Evolutionary conservation across 2,888 invertebrate genomes (phyloP), one percentile per base, ranked within the genome.

Genomic region (Ptychoptera albimana): DNA sequence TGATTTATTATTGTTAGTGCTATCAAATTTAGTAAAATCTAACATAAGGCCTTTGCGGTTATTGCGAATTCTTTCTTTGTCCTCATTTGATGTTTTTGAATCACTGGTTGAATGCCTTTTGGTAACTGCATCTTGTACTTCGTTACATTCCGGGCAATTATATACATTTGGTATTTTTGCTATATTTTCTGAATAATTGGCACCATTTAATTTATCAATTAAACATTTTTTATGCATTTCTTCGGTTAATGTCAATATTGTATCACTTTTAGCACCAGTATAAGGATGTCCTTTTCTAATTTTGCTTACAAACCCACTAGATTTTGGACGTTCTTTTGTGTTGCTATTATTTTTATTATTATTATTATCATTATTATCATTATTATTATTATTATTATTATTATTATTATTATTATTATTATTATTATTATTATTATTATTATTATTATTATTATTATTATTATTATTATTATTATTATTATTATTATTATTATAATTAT

Each of bases 1-100:
- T n/a, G n/a, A n/a, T n/a, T n/a, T 32, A 1, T 47, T 49, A 40
- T 51, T 53, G 14, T 53, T 55, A 13, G 46, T 44, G 15, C 52
- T 55, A 15, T 56, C 58, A 58, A 73, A 61, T 56, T 70, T 71
- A 51, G 71, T 71, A 57, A 80, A 70, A 58, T 80, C 79, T 56
- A 79, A 64, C 61, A 74, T 74, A 52, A 79, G 67, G 52, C 73
- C 73, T 50, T 64, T 68, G 14, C 66, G 60, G 48, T 69, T 65
- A 35, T 64, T 63, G 46, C 58, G 60, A 44, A 56, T 55, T 41
- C 53, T 54, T 32, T 53, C 50, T 29, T 51, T 53, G 9, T 42
- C 48, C 32, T 41, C 43, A 8, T 59, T 50, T 58, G 55, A 52
- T 60, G 64, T 55, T 62, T 67, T 43, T 66, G 54, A 60, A 67